These are phyloP conservation scores for Sandelia bainsii DNA, from an alignment of 2,797 vertebrate species.

Conservation along the genomic window DNA sequence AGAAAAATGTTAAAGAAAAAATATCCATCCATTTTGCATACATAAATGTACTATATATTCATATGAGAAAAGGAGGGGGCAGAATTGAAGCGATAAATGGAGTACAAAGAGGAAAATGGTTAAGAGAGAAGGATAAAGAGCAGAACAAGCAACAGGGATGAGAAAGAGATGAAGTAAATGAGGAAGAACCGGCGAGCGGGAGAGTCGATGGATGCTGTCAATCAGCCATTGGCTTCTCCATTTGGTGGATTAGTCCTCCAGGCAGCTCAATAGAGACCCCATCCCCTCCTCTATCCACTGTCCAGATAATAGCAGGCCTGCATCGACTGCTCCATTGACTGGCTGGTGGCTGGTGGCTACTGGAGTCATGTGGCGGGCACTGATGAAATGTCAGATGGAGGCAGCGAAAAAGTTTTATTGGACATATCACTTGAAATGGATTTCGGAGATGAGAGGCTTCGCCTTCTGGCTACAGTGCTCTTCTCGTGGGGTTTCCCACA, in stretches of 20 bases:
- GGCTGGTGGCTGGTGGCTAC: conserved; percentile 55
- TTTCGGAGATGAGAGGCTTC: conserved; percentile 51
- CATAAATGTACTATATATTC: background rate
- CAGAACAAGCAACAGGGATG: conserved; percentile 36
- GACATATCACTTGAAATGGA: conserved; percentile 42
- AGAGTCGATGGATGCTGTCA: conserved; percentile 70
- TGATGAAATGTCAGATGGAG: conserved; percentile 64
- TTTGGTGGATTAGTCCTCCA: conserved; percentile 74
- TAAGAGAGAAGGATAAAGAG: conserved; percentile 20
- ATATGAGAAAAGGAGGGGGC: conserved; percentile 2
- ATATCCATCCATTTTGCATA: background rate
- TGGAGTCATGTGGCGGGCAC: conserved; percentile 64
- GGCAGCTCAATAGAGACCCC: conserved; percentile 73
- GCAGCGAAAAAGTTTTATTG: conserved; percentile 57
- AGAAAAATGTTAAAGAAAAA: conserved; percentile 2
- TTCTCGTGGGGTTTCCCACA: conserved; percentile 43
- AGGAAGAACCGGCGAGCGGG: conserved; percentile 41
- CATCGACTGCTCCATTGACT: conserved; percentile 72
- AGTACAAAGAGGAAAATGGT: background rate
- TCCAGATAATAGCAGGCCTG: conserved; percentile 74
- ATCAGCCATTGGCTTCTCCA: conserved; percentile 76
- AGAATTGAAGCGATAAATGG: background rate
- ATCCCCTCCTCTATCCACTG: conserved; percentile 66
- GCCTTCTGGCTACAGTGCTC: conserved; percentile 41
- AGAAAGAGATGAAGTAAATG: conserved; percentile 55